phyloP scores from a whole-genome alignment of 2,797 vertebrate species.

The Poecilia velifera region DNA sequence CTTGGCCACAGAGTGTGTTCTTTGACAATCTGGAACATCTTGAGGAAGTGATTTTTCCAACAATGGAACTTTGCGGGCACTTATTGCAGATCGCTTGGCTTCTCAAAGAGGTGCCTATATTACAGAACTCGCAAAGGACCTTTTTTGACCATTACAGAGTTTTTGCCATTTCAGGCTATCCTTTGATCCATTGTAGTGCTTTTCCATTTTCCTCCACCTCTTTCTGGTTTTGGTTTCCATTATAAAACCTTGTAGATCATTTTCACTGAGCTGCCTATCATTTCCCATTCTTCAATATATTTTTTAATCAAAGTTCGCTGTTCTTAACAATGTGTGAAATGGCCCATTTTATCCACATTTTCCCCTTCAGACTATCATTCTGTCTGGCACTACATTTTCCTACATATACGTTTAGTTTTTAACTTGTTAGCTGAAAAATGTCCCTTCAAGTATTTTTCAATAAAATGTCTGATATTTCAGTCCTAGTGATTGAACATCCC shows the following conservation, averaged over 20 bases:
- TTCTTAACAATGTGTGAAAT: not conserved
- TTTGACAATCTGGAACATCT: not conserved
- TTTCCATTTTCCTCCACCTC: not conserved
- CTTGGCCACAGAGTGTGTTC: not conserved
- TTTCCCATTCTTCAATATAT: too few relatives aligned
- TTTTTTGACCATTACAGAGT: not conserved
- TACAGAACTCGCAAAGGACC: not conserved
- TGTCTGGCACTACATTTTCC: not conserved
- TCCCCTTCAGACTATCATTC: not conserved
- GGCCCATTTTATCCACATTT: not conserved
- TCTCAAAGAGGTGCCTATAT: not conserved
- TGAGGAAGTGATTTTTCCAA: too few relatives aligned
- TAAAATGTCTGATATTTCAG: slow-evolving; percentile 50
- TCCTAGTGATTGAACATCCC: slow-evolving; percentile 38
- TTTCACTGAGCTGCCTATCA: not conserved
- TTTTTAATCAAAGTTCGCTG: not conserved
- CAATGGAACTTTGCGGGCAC: not conserved
- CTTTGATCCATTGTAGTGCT: slow-evolving; percentile 3
- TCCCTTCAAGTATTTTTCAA: slow-evolving; percentile 49
- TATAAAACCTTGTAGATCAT: not conserved
- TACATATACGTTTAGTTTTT: not conserved
- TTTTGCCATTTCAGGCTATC: not conserved
- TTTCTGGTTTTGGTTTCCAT: not conserved
- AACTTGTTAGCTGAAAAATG: not conserved
- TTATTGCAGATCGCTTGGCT: not conserved